Evolutionary conservation across 1,140 invertebrate species (phyloP).

Genomic region (Trigoniulus corallinus): DNA sequence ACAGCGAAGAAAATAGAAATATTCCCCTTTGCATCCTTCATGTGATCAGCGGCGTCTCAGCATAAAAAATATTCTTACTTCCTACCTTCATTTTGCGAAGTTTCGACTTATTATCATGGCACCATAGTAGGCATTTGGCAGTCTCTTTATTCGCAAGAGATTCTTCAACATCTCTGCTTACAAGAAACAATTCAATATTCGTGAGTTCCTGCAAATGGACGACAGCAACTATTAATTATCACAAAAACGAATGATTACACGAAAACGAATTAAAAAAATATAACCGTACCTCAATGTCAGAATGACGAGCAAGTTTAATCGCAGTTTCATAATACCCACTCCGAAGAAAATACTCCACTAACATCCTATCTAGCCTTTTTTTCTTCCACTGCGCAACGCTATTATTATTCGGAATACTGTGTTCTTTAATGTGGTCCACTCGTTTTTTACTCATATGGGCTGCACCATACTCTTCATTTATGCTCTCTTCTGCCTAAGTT

Average conservation of each 20-base stretch:
- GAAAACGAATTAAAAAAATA: constrained; percentile 3
- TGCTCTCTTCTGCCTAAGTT: constrained; percentile 62
- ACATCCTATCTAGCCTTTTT: constrained; percentile 76
- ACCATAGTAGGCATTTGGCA: constrained; percentile 82
- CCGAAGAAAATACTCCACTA: constrained; percentile 91
- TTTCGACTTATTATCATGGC: constrained; percentile 92
- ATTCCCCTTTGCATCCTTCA: no score
- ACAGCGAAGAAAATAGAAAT: no score
- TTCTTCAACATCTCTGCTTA: constrained; percentile 65
- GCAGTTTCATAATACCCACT: constrained; percentile 91
- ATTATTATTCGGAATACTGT: constrained; percentile 33
- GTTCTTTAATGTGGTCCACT: constrained; percentile 76
- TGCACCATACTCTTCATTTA: constrained; percentile 74
- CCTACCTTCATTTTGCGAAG: constrained; percentile 63
- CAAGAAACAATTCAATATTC: constrained; percentile 82
- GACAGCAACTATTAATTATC: background rate
- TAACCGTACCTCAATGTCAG: constrained; percentile 49
- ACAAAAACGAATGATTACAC: background rate
- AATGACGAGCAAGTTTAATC: constrained; percentile 49
- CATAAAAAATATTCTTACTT: constrained; percentile 11
- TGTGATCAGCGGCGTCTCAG: no score
- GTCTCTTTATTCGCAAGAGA: constrained; percentile 60
- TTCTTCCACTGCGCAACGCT: constrained; percentile 47
- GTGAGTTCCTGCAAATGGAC: constrained; percentile 47
- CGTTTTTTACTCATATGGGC: constrained; percentile 70